phyloP scores from a whole-genome alignment of 2,888 invertebrate species.

The Sympetrum striolatum region DNA sequence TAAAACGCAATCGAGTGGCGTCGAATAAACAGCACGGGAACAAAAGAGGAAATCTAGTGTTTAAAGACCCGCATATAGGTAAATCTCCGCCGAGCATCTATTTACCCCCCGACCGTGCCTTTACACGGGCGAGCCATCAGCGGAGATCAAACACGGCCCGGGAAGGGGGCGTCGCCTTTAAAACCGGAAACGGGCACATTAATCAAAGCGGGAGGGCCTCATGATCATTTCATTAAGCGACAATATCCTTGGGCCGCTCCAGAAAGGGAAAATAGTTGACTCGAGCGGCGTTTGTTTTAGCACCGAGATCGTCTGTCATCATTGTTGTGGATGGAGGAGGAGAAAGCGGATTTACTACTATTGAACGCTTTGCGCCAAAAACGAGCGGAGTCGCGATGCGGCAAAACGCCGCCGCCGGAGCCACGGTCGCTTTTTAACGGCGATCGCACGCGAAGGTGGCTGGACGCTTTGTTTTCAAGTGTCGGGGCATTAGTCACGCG shows the following conservation, averaged over 20 bases:
- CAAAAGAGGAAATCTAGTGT: too few relatives aligned
- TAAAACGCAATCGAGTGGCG: too few relatives aligned
- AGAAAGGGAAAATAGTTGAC: background rate
- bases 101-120: background rate
- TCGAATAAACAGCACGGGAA: too few relatives aligned
- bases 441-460: conserved; percentile 37
- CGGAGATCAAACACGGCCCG: background rate
- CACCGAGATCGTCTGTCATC: background rate
- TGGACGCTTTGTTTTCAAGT: conserved; percentile 32
- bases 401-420: conserved; percentile 5
- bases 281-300: background rate
- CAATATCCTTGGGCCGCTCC: background rate
- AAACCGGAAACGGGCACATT: background rate
- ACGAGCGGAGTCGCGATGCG: conserved; percentile 18
- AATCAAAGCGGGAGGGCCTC: background rate
- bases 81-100: background rate
- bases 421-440: conserved; percentile 24
- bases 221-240: background rate
- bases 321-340: background rate
- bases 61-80: too few relatives aligned
- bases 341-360: conserved; percentile 3
- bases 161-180: background rate
- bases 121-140: background rate
- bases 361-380: conserved; percentile 31
- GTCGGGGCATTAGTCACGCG: conserved; percentile 12